These are phyloP conservation scores for Drosophila villosipedis DNA, from an alignment of 2,888 invertebrate genomes.

Conservation along the genomic window DNA sequence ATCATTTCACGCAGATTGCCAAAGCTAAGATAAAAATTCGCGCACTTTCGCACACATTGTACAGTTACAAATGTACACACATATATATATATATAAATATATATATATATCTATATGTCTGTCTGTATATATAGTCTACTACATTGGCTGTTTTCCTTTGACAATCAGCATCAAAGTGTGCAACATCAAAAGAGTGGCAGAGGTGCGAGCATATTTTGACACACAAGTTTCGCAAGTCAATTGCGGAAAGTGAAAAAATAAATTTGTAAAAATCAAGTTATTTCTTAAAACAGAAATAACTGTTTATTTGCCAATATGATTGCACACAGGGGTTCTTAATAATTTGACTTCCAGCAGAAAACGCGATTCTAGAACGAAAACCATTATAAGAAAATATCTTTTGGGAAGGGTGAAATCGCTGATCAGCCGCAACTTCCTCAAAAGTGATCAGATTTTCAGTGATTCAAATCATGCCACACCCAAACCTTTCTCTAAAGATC, in stretches of 20 bases:
- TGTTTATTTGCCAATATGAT: not conserved
- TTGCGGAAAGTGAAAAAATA: conserved; percentile 31
- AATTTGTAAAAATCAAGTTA: conserved; percentile 26
- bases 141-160: conserved; percentile 54
- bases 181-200: conserved; percentile 21
- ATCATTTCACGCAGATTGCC: conserved; percentile 81
- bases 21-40: conserved; percentile 68
- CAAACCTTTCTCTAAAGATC: not conserved
- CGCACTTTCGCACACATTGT: conserved; percentile 44
- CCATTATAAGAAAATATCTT: not conserved
- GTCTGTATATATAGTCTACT: conserved; percentile 1
- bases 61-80: conserved; percentile 9
- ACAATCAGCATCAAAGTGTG: conserved; percentile 62
- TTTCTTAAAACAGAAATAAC: conserved; percentile 8
- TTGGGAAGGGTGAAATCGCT: not conserved
- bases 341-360: not conserved
- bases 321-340: not conserved
- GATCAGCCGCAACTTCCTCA: not conserved
- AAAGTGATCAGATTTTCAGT: not conserved
- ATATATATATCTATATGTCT: not conserved
- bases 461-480: rapidly evolving
- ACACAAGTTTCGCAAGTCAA: conserved; percentile 31
- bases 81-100: conserved; percentile 2
- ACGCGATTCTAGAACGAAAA: not conserved
- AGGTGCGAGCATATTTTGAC: conserved; percentile 31